phyloP scores from a whole-genome alignment of 2,113 vertebrate genomes.

The Rhinolophus sinicus region DNA sequence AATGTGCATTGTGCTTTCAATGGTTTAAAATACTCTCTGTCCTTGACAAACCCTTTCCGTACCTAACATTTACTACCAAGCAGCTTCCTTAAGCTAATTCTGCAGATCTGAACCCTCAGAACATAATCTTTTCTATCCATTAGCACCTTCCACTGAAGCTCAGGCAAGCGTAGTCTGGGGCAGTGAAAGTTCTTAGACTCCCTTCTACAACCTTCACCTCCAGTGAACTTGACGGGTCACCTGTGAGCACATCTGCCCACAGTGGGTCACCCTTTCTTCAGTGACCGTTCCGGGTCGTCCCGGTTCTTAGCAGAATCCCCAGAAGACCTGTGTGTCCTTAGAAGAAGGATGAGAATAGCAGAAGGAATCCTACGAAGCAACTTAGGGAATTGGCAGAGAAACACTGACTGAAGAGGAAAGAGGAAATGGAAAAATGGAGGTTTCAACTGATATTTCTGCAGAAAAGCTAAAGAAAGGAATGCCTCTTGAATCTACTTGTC shows the following conservation, averaged over 20 bases:
- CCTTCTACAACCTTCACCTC: background rate
- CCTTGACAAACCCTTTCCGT: background rate
- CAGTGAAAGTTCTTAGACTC: too few species aligned
- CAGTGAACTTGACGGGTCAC: background rate
- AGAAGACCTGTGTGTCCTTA: background rate
- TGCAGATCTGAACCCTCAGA: background rate
- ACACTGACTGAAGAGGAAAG: background rate
- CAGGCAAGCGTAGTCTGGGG: background rate
- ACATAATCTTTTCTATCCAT: background rate
- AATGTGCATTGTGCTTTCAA: background rate
- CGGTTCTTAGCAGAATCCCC: background rate
- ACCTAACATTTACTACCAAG: background rate
- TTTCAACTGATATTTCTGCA: background rate
- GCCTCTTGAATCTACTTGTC: fast-evolving
- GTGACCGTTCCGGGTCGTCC: background rate
- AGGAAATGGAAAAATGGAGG: fast-evolving
- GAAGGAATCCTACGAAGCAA: background rate
- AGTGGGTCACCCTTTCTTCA: background rate
- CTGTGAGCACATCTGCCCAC: background rate
- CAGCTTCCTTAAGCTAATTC: background rate
- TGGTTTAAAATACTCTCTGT: background rate
- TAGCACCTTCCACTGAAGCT: background rate
- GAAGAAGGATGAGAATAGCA: background rate
- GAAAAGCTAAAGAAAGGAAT: background rate
- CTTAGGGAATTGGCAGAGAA: background rate